Percentiles rank a stretch among this genome's conserved stretches.
These are phyloP conservation scores for Lepidocyrtinus sp. DNA, from an alignment of 2,888 invertebrate genomes.

Conservation along the genomic window DNA sequence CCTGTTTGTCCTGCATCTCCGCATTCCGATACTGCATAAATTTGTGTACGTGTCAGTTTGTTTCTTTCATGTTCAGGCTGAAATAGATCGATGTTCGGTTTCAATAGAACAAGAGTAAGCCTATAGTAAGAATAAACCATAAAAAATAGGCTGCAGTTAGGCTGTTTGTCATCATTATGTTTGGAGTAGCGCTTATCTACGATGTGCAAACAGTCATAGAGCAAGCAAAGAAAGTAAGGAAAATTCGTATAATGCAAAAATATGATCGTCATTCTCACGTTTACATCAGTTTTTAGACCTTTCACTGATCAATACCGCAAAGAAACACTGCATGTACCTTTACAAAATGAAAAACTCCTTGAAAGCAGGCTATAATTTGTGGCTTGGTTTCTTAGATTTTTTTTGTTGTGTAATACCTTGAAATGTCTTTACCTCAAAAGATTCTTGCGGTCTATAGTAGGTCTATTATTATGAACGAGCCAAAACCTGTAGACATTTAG, in stretches of 20 bases:
- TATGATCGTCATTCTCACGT: not conserved
- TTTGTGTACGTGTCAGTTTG: too few species aligned
- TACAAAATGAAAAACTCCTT: too few species aligned
- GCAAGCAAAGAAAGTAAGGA: slow-evolving; percentile 6
- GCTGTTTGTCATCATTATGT: slow-evolving; percentile 49
- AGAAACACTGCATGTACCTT: not conserved
- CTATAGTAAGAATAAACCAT: slow-evolving; percentile 24
- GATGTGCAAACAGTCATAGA: slow-evolving; percentile 28
- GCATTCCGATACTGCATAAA: too few species aligned
- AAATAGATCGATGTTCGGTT: slow-evolving; percentile 23
- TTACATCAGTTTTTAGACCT: not conserved
- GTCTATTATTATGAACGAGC: too few species aligned
- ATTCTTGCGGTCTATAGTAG: too few species aligned
- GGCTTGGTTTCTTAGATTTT: slow-evolving; percentile 26
- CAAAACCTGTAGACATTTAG: slow-evolving; percentile 15
- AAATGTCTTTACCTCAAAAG: too few species aligned
- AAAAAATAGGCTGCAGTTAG: slow-evolving; percentile 41
- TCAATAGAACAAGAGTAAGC: too few species aligned
- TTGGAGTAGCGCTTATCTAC: slow-evolving; percentile 25
- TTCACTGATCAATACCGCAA: not conserved
- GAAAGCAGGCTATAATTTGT: slow-evolving; percentile 37
- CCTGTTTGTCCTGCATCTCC: too few species aligned
- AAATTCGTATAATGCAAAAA: not conserved
- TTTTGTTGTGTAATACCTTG: too few species aligned
- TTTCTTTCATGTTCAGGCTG: slow-evolving; percentile 18